These are phyloP conservation scores for Galerucella pusilla DNA, from an alignment of 2,888 invertebrate species.

Conservation along the genomic window DNA sequence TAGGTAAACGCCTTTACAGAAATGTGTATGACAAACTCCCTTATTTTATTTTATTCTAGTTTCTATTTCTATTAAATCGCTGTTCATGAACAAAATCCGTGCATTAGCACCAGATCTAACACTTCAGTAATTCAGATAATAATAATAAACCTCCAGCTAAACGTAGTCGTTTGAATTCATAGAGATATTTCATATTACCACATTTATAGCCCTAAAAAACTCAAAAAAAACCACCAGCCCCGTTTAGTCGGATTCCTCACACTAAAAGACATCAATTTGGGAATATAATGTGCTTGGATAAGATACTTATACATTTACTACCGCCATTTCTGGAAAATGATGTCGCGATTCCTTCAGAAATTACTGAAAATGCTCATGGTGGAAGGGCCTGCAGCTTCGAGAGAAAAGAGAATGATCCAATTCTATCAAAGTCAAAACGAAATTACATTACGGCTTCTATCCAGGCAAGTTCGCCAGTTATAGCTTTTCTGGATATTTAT, in stretches of 20 bases:
- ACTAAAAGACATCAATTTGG: conserved; percentile 37
- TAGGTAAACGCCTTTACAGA: no score
- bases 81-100: no score
- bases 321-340: conserved; percentile 55
- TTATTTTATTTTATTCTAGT: no score
- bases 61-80: no score
- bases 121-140: neutral
- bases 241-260: conserved; percentile 19
- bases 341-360: conserved; percentile 54
- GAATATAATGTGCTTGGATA: conserved; percentile 49
- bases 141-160: neutral
- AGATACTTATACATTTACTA: conserved; percentile 58
- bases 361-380: conserved; percentile 55
- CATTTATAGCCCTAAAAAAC: conserved; percentile 23
- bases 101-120: neutral
- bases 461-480: conserved; percentile 30
- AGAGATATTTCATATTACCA: conserved; percentile 20
- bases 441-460: conserved; percentile 39
- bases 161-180: conserved; percentile 12
- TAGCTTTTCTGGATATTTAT: conserved; percentile 43
- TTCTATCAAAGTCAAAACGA: conserved; percentile 43
- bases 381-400: conserved; percentile 50
- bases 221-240: conserved; percentile 15
- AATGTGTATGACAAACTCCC: no score
- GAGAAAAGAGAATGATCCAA: conserved; percentile 47